These are phyloP conservation scores for Spheniscus mendiculus DNA, from an alignment of 2,113 vertebrate genomes.

Conservation along the genomic window DNA sequence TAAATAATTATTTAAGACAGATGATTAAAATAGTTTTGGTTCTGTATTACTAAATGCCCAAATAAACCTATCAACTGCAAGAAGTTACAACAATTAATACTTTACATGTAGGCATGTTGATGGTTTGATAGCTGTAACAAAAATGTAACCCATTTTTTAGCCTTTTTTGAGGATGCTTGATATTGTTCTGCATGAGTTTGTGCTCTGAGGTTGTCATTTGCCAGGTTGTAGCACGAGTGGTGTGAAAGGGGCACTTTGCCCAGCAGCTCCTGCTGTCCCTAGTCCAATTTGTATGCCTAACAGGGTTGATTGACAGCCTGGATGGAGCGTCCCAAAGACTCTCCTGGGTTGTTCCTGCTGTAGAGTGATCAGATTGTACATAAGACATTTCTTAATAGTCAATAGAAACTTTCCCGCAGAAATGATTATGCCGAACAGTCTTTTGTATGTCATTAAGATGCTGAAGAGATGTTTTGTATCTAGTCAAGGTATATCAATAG, in stretches of 20 bases:
- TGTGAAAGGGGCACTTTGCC: not conserved
- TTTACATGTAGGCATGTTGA: not conserved
- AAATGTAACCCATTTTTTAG: not conserved
- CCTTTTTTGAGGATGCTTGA: not conserved
- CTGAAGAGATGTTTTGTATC: not conserved
- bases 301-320: not conserved
- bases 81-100: not conserved
- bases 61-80: not conserved
- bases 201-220: not conserved
- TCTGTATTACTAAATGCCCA: not conserved
- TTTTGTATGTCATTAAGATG: not conserved
- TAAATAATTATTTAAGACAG: not conserved
- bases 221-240: not conserved
- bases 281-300: not conserved
- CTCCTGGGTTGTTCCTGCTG: not conserved
- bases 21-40: not conserved
- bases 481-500: not conserved
- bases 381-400: not conserved
- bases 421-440: not conserved
- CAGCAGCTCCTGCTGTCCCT: not conserved
- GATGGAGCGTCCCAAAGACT: not conserved
- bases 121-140: not conserved
- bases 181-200: not conserved
- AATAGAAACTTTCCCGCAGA: rapidly evolving
- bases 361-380: not conserved